Evolutionary conservation across 2,888 invertebrate genomes (phyloP).

Genomic region (Dioctria linearis): DNA sequence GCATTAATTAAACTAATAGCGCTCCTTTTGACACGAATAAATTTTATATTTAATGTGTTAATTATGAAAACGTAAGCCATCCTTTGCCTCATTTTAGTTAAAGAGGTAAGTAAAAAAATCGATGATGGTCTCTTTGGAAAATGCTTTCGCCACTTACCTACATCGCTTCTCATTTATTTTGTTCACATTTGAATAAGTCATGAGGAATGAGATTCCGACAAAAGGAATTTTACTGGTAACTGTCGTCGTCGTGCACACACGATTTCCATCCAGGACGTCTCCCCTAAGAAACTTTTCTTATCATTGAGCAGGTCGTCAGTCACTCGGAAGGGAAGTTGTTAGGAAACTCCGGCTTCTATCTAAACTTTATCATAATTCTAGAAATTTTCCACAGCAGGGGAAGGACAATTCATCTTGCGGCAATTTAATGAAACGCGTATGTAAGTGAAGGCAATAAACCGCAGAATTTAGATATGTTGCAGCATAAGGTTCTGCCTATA

Average conservation of each 20-base stretch:
- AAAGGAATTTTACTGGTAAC: conserved; percentile 26
- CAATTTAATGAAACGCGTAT: conserved; percentile 41
- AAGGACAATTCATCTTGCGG: conserved; percentile 26
- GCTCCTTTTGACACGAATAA: too few relatives aligned
- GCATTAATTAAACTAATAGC: too few relatives aligned
- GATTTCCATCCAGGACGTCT: neutral
- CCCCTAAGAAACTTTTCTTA: conserved; percentile 18
- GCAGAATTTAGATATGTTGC: conserved; percentile 56
- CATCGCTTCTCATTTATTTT: conserved; percentile 12
- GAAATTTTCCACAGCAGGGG: conserved; percentile 29
- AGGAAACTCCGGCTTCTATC: conserved; percentile 20
- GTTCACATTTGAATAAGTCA: conserved; percentile 10
- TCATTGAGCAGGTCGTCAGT: conserved; percentile 16
- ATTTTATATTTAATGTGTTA: too few relatives aligned
- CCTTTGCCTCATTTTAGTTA: too few relatives aligned
- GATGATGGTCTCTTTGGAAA: conserved; percentile 15
- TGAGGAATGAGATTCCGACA: neutral
- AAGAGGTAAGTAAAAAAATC: neutral
- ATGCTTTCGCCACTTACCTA: conserved; percentile 17
- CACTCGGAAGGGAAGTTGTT: neutral
- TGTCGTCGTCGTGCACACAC: too few relatives aligned
- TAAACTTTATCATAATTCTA: conserved; percentile 38
- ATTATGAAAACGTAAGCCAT: too few relatives aligned
- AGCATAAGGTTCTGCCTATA: conserved; percentile 59
- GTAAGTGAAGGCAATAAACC: conserved; percentile 53